Evolutionary conservation across 2,888 invertebrate species (phyloP).

Genomic region (Tryphoninae sp.): DNA sequence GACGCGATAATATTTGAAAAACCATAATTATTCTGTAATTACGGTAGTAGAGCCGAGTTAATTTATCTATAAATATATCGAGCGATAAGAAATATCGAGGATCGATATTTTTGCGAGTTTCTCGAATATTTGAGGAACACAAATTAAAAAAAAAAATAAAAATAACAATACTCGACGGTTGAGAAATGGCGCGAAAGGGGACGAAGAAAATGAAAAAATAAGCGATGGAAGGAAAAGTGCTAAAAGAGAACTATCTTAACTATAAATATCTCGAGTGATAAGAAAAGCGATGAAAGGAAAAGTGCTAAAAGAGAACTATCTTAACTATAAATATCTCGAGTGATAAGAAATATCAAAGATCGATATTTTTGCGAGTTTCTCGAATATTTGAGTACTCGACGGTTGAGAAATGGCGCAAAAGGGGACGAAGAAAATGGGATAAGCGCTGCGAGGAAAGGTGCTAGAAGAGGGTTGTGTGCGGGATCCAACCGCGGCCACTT

Average conservation of each 20-base stretch:
- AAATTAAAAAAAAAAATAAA: not conserved
- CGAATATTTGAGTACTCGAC: no score
- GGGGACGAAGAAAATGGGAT: not conserved
- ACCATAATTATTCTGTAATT: not conserved
- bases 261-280: no score
- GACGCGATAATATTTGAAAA: no score
- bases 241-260: no score
- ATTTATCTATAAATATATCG: not conserved
- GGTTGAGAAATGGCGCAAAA: not conserved
- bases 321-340: no score
- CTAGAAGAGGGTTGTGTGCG: conserved; percentile 47
- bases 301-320: no score
- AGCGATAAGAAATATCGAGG: not conserved
- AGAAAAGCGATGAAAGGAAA: no score
- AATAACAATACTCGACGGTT: not conserved
- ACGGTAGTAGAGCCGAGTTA: not conserved
- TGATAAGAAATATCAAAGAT: no score
- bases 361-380: no score
- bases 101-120: not conserved
- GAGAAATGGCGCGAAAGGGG: no score
- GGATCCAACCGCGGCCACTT: conserved; percentile 70
- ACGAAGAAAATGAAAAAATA: no score
- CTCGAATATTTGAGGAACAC: not conserved
- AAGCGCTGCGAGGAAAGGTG: conserved; percentile 29
- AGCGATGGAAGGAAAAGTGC: no score